A percentile compares a stretch with the other conserved stretches of the same genome.
phyloP scores from a whole-genome alignment of 2,888 invertebrate genomes.

The Megamerina dolium region DNA sequence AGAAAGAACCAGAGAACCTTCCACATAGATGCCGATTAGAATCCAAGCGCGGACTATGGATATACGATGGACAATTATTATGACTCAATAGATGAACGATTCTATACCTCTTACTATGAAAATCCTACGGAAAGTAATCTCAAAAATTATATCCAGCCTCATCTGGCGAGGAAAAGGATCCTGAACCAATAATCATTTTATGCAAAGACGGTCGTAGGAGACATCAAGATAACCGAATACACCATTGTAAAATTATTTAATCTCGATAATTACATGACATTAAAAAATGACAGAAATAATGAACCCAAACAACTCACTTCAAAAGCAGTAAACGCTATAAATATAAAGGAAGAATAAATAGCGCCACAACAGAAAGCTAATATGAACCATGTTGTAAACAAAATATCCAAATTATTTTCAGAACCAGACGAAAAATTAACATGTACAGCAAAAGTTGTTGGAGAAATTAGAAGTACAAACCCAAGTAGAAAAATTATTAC shows the following conservation, averaged over 20 bases:
- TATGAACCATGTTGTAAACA: too few species aligned
- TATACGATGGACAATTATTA: constrained; percentile 1
- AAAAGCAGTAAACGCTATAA: too few species aligned
- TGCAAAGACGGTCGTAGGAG: constrained; percentile 5
- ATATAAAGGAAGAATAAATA: constrained; percentile 2
- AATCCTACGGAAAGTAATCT: constrained; percentile 8
- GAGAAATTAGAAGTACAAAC: constrained; percentile 11
- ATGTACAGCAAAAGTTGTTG: neutral
- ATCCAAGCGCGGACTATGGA: too few species aligned
- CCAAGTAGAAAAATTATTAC: constrained; percentile 5
- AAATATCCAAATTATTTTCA: too few species aligned
- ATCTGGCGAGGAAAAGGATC: constrained; percentile 6
- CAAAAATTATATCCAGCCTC: constrained; percentile 9
- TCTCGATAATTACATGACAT: too few species aligned
- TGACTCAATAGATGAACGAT: neutral
- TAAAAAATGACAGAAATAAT: neutral
- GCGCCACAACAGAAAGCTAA: constrained; percentile 6
- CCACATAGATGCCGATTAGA: constrained; percentile 3
- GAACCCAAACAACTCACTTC: constrained; percentile 3
- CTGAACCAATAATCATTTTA: constrained; percentile 4
- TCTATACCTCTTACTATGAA: constrained; percentile 7
- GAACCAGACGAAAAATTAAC: too few species aligned
- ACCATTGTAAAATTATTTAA: constrained; percentile 7
- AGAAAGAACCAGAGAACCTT: constrained; percentile 7
- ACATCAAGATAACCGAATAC: constrained; percentile 4